Conservation (phyloP, 2,113 vertebrate genomes). For the Python bivittatus region DNA sequence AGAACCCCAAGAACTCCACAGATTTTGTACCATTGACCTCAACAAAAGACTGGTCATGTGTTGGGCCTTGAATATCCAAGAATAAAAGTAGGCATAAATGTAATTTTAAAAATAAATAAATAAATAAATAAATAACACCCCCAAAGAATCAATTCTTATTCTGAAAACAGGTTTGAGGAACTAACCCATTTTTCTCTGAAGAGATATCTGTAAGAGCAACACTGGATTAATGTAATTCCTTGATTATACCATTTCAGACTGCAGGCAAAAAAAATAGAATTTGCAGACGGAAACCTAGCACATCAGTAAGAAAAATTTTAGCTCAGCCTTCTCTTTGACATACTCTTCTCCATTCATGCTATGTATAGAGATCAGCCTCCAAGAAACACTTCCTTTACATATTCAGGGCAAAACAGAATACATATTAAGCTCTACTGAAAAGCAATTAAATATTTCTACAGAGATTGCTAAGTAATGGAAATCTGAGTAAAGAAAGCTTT, state of each 20-base stretch:
- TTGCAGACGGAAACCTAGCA: neutral
- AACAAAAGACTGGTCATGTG: neutral
- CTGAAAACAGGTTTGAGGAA: neutral
- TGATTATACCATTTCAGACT: neutral
- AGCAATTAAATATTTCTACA: neutral
- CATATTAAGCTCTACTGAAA: neutral
- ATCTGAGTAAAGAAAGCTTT: neutral
- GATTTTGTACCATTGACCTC: neutral
- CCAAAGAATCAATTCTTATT: neutral
- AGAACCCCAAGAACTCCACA: too few species aligned
- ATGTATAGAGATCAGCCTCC: neutral
- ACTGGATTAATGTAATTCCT: neutral
- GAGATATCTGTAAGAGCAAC: neutral
- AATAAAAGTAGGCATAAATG: neutral
- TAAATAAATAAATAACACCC: neutral
- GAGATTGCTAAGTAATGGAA: neutral
- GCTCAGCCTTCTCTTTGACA: neutral
- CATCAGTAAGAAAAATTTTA: neutral
- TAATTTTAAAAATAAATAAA: neutral
- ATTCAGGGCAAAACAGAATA: neutral
- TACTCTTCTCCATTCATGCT: neutral
- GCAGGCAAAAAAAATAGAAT: neutral
- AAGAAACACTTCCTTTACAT: neutral
- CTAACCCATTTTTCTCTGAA: neutral
- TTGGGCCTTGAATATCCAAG: neutral